These are phyloP conservation scores for Cephalotes varians DNA, from an alignment of 2,888 invertebrate genomes.

Conservation along the genomic window DNA sequence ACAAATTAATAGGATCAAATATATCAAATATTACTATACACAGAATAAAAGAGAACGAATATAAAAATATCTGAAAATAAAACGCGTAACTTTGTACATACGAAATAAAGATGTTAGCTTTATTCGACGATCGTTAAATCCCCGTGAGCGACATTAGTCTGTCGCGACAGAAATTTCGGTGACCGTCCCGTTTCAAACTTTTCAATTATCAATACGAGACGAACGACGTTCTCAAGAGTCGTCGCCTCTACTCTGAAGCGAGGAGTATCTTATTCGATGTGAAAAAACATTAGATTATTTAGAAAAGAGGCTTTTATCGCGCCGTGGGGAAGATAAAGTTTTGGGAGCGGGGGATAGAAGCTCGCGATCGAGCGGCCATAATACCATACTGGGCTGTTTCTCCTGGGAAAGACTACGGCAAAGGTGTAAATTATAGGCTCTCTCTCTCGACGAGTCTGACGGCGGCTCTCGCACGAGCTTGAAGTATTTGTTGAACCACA, in stretches of 20 bases:
- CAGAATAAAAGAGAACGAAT: neutral
- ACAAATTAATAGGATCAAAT: slow-evolving; percentile 18
- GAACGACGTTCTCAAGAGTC: slow-evolving; percentile 14
- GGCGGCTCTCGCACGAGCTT: slow-evolving; percentile 40
- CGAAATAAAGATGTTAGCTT: neutral
- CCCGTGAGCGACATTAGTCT: slow-evolving; percentile 28
- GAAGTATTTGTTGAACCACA: slow-evolving; percentile 54
- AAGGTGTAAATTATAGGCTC: slow-evolving; percentile 56
- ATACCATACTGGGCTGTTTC: slow-evolving; percentile 38
- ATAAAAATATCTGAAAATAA: neutral
- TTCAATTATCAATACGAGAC: slow-evolving; percentile 51
- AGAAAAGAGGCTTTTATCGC: slow-evolving; percentile 57
- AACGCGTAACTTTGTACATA: neutral
- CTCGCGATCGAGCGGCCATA: slow-evolving; percentile 59
- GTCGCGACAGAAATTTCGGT: slow-evolving; percentile 16
- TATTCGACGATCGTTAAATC: neutral
- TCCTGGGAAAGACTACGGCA: slow-evolving; percentile 48
- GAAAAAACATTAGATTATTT: slow-evolving; percentile 56
- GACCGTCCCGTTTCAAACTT: slow-evolving; percentile 35
- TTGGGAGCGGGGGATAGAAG: neutral
- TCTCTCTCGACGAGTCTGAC: slow-evolving; percentile 40
- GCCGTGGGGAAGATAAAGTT: slow-evolving; percentile 57
- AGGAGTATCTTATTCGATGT: neutral
- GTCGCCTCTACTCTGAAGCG: neutral
- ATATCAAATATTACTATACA: neutral